Percentiles rank a stretch among this genome's conserved stretches.
Evolutionary conservation across 2,888 invertebrate species (phyloP).

Genomic region (Lycophotia porphyrea): DNA sequence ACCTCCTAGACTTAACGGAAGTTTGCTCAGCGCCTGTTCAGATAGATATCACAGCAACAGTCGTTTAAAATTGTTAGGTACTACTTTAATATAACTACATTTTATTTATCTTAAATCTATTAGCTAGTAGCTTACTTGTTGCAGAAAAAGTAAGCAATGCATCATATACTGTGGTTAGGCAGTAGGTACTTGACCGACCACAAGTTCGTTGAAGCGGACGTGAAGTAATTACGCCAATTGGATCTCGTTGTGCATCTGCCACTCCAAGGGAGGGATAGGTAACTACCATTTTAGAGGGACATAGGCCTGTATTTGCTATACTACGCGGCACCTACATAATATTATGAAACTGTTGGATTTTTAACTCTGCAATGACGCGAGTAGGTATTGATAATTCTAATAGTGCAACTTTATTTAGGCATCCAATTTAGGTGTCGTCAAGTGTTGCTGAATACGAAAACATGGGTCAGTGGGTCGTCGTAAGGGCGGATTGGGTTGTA

Average conservation of each 20-base stretch:
- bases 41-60: neutral
- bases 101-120: neutral
- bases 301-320: neutral
- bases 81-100: neutral
- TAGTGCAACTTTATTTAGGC: neutral
- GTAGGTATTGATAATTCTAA: neutral
- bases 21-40: neutral
- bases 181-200: constrained; percentile 37
- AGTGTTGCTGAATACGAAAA: neutral
- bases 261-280: constrained; percentile 39
- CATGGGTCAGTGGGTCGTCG: neutral
- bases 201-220: constrained; percentile 57
- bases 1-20: constrained; percentile 3
- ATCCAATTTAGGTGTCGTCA: neutral
- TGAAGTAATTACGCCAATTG: constrained; percentile 64
- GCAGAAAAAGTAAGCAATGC: neutral
- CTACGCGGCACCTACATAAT: neutral
- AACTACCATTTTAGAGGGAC: neutral
- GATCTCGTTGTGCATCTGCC: constrained; percentile 50
- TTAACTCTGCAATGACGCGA: neutral
- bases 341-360: neutral
- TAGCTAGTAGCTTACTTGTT: constrained; percentile 1
- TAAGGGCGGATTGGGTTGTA: neutral
- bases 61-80: neutral
- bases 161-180: constrained; percentile 10